Conservation (phyloP, 2,113 vertebrate genomes). For the Petroica traversi region DNA sequence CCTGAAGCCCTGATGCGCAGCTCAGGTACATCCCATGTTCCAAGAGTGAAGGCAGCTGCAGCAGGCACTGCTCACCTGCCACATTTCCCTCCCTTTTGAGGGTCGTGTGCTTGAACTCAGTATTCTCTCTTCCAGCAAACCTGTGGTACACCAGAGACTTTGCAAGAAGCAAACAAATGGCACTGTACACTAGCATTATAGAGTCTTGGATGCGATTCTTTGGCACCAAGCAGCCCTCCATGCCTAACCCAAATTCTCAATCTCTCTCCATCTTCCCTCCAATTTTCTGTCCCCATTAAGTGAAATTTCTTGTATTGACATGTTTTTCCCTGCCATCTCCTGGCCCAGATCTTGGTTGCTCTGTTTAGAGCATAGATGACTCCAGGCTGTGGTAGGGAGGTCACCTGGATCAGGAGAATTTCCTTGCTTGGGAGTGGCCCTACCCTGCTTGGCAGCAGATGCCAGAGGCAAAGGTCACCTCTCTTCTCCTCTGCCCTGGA, state of each 20-base stretch:
- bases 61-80: accelerated
- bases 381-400: not conserved
- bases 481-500: not conserved
- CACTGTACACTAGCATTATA: accelerated
- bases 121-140: not conserved
- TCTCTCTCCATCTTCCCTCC: not conserved
- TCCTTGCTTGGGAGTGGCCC: not conserved
- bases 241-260: accelerated
- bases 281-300: not conserved
- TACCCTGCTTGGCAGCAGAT: not conserved
- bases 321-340: not conserved
- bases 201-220: accelerated
- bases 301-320: not conserved
- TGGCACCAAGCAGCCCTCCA: accelerated
- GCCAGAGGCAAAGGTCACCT: not conserved
- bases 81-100: not conserved
- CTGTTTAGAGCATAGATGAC: not conserved
- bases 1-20: not conserved
- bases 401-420: not conserved
- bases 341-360: not conserved
- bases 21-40: not conserved
- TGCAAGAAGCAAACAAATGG: not conserved
- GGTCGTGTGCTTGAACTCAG: not conserved
- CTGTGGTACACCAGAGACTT: not conserved
- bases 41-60: accelerated